Evolutionary conservation across 2,888 invertebrate genomes (phyloP), one percentile per base, ranked within the genome.

Genomic region (Tetragnatha montana): DNA sequence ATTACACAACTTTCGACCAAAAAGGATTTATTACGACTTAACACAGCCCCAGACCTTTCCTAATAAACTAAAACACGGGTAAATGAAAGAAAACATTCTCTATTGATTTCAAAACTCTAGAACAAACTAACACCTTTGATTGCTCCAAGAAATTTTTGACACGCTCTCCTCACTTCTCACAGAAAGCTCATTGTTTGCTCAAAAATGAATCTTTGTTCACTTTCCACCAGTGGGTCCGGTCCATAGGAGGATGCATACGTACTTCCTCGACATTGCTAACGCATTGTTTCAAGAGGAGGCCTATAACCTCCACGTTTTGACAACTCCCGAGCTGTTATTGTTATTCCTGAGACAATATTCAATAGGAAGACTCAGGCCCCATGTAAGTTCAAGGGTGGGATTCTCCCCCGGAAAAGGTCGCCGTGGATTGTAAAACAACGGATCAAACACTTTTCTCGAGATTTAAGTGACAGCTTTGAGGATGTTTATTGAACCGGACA

Each of bases 291-390:
- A 60, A 69, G 47, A 68, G 75, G 51, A 47, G 75, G 19, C 68
- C 50, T 74, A 83, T 75, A 83, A 83, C 83, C 75, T 83, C 75
- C 12, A 19, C 74, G 35, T 68, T 71, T 74, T 19, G 49, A 83
- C 49, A 50, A 74, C 21, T 71, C 73, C 21, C 49, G 68, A 51
- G 68, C 51, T 83, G 22, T 83, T 12, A 83, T 83, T 83, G 83
- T 83, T 68, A 19, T 35, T n/a, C n/a, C 10, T 17, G 68, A 75
- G 83, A 83, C 83, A 83, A 83, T 83, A 68, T 83, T n/a, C 83
- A 47, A 68, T 75, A 35, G 75, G 7, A 60, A 47, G 83, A 60
- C 35, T 51, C 60, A 14, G 60, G n/a, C 78, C 51, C 60, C 14
- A 0, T 12, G 14, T 4, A 7, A 78, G 17, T 60, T 60, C 17